phyloP scores from a whole-genome alignment of 2,888 invertebrate species.

The Lagria hirta region DNA sequence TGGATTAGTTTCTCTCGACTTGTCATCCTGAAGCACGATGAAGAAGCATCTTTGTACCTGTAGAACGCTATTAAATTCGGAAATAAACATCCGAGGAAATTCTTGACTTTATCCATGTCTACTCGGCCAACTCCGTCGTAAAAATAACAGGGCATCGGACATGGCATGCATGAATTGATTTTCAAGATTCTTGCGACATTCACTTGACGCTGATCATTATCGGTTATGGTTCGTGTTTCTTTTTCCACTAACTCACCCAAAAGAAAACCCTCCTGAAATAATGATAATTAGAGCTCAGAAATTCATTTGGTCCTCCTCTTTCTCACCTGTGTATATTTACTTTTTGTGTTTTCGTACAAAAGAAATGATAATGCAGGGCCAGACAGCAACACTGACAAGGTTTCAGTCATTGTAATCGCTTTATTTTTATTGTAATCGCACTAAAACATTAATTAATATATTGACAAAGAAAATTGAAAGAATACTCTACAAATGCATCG shows the following conservation, averaged over 20 bases:
- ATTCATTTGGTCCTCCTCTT: conserved; percentile 6
- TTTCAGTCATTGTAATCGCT: conserved; percentile 46
- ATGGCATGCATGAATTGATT: conserved; percentile 62
- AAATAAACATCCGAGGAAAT: conserved; percentile 58
- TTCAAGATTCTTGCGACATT: conserved; percentile 63
- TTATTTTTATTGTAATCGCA: too few species aligned
- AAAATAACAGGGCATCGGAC: conserved; percentile 61
- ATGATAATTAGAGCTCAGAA: conserved; percentile 24
- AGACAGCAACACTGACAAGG: conserved; percentile 45
- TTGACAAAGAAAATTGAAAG: too few species aligned
- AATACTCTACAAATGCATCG: too few species aligned
- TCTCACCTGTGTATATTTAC: conserved; percentile 61
- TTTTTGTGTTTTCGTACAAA: conserved; percentile 67
- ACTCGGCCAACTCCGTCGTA: conserved; percentile 62
- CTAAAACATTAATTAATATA: too few species aligned
- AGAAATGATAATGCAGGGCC: conserved; percentile 69
- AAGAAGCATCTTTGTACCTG: conserved; percentile 61
- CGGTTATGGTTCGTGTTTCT: conserved; percentile 68
- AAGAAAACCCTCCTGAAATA: conserved; percentile 65
- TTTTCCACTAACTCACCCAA: conserved; percentile 65
- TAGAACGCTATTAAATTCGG: conserved; percentile 70
- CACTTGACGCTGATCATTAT: conserved; percentile 65
- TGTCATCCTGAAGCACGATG: conserved; percentile 60
- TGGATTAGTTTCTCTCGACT: conserved; percentile 66
- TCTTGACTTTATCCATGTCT: conserved; percentile 58